phyloP scores from a whole-genome alignment of 1,140 invertebrate species.

The Dolichoris vasculosae region DNA sequence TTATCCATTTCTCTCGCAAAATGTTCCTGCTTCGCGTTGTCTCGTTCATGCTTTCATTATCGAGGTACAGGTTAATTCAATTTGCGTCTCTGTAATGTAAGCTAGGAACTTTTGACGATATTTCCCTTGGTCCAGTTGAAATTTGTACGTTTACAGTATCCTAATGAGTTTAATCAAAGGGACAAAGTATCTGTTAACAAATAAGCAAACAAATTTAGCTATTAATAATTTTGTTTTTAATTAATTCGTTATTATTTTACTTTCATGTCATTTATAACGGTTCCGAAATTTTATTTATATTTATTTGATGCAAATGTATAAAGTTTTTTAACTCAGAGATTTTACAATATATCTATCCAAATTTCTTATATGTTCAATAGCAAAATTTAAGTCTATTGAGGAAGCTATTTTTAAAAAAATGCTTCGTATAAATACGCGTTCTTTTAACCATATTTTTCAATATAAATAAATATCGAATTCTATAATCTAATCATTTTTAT shows the following conservation, averaged over 20 bases:
- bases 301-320: no score
- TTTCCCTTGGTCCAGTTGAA: conserved; percentile 12
- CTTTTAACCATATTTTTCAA: no score
- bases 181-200: background rate
- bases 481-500: no score
- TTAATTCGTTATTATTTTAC: background rate
- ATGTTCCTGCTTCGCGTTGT: background rate
- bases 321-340: no score
- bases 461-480: no score
- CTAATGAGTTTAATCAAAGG: background rate
- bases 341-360: no score
- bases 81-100: conserved; percentile 39
- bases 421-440: no score
- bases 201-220: background rate
- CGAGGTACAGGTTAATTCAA: conserved; percentile 43
- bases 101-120: conserved; percentile 43
- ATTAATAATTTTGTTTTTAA: conserved; percentile 10
- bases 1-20: background rate
- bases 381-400: no score
- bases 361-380: no score
- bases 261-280: background rate
- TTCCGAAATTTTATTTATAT: background rate
- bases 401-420: no score
- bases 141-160: conserved; percentile 4
- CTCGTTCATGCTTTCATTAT: conserved; percentile 42